Evolutionary conservation across 2,888 invertebrate genomes (phyloP), one percentile per base, ranked within the genome.

Genomic region (Temnothorax unifasciatus): DNA sequence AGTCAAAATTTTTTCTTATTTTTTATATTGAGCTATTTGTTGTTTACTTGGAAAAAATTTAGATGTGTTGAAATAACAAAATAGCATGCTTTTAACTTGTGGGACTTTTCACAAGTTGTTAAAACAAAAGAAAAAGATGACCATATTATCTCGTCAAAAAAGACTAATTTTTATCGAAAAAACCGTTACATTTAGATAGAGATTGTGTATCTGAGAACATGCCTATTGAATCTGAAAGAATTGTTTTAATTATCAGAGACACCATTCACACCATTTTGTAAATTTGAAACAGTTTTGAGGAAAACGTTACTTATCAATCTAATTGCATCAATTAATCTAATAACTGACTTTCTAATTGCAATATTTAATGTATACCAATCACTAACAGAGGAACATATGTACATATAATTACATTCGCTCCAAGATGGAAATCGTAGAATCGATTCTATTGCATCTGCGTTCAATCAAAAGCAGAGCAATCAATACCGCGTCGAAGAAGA

Each of bases 381-480:
- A 41, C 11, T 63, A 61, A 61, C 5, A 8, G 34, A 5, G 21
- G 4, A 63, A 41, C n/a, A 38, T 63, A n/a, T n/a, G n/a, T n/a
- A 21, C 15, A 9, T 34, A 13, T 59, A 29, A 59, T 59, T 63
- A 11, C n/a, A 11, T 38, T n/a, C 11, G 1, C 34, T 9, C 34
- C n/a, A 11, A 64, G 64, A 64, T 34, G 2, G 29, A 9, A 64
- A 29, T 59, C 8, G 11, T 44, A 15, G 6, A 25, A 64, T 64
- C 13, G 21, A 44, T 25, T 0, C 13, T 41, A 41, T 21, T 25
- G 8, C 41, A 25, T 44, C 25, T 44, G 38, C 8, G 15, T 25
- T 64, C 15, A 64, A 64, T 41, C 41, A 44, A 64, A 15, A 64
- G 38, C 5, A 64, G 1, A 64, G 25, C 44, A 64, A 64, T 64